Evolutionary conservation across 1,140 invertebrate genomes (phyloP).

Genomic region (Drosophila takahashii): DNA sequence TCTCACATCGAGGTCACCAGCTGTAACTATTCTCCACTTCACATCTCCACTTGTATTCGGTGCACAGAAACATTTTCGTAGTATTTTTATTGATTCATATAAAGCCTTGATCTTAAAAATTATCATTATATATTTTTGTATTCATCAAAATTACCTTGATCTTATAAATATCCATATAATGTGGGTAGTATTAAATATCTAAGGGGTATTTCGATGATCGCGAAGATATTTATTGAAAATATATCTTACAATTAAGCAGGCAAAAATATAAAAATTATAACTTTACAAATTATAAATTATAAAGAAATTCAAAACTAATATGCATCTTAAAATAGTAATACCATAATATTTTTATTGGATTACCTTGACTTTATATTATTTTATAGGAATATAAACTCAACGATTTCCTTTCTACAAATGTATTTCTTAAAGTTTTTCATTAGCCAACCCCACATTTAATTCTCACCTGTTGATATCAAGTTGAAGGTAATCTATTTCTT

Average conservation of each 20-base stretch:
- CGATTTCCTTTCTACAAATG: no score
- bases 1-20: conserved; percentile 27
- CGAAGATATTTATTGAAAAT: neutral
- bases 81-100: neutral
- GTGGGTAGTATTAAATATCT: neutral
- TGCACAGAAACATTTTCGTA: conserved; percentile 9
- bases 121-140: neutral
- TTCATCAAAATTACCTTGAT: neutral
- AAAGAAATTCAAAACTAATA: no score
- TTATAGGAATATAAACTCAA: no score
- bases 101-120: conserved; percentile 8
- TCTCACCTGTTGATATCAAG: conserved; percentile 15
- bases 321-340: neutral
- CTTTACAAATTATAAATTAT: no score
- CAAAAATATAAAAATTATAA: neutral
- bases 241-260: neutral
- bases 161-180: neutral
- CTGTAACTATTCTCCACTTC: conserved; percentile 24
- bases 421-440: no score
- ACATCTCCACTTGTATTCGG: conserved; percentile 7
- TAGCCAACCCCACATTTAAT: neutral
- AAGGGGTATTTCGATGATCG: neutral
- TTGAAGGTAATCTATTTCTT: conserved; percentile 6
- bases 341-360: neutral
- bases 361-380: no score